Evolutionary conservation across 2,888 invertebrate species (phyloP), one percentile per base, ranked within the genome.

Genomic region (Drosophila cyrtoloma): DNA sequence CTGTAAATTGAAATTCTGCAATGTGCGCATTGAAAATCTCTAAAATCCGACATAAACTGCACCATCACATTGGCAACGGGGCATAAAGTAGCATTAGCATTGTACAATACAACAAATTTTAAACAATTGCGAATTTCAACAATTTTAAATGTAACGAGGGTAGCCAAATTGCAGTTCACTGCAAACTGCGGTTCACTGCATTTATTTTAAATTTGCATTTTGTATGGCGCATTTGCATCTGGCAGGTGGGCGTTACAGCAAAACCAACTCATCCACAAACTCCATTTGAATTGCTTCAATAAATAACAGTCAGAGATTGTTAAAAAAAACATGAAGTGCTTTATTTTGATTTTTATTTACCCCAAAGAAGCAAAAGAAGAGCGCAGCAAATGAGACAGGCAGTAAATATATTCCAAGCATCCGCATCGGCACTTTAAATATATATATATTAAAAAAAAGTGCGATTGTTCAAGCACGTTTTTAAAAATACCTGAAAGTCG

Each of bases 171-270:
- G 66, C 77, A 3, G 26, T 26, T 26, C 26, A 26, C 26, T 26
- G 26, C 26, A 26, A 73, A 19, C 73, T 73, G 77, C 52, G 77
- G 77, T 72, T 76, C 59, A 44, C 35, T 79, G 42, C 68, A 68
- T 68, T 63, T 51, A 63, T 62, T 61, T 65, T 50, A 70, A 65
- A 71, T 75, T 74, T 53, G 60, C 33, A 60, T 62, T 47, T 68
- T 66, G 64, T 66, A 56, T 70, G 47, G 51, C 39, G 57, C 39
- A 65, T 65, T 60, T 76, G 66, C 70, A 65, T 58, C 42, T 65
- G 50, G 51, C 75, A 51, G 69, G 62, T 75, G 55, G 47, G 77
- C 42, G 65, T 44, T 57, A 35, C 51, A 16, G 16, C 19, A 56
- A 30, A 35, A 37, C 7, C 51, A 22, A 6, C 30, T n/a, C n/a